Evolutionary conservation across 2,888 invertebrate genomes (phyloP).

Genomic region (Strigamia maritima): DNA sequence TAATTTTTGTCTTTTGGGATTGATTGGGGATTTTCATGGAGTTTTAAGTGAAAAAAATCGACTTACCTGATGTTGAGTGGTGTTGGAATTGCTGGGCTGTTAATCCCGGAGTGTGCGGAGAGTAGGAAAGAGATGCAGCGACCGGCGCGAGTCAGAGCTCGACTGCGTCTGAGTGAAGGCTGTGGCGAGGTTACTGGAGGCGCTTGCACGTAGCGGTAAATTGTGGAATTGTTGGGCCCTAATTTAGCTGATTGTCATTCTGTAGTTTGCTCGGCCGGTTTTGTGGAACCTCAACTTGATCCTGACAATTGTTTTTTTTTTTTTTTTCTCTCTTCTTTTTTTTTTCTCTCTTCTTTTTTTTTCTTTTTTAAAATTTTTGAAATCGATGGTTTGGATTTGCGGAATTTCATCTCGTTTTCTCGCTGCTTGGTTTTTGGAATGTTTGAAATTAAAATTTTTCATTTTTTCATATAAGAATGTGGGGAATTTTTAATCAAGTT

Average conservation of each 20-base stretch:
- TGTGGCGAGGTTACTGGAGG: background rate
- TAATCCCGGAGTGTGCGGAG: background rate
- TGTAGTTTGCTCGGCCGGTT: background rate
- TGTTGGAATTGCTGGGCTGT: no score
- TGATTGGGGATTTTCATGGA: no score
- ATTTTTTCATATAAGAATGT: background rate
- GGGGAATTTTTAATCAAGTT: background rate
- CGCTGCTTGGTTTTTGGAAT: background rate
- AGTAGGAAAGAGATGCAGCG: background rate
- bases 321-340: background rate
- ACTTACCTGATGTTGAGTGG: background rate
- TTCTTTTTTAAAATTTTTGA: background rate
- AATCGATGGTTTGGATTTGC: background rate
- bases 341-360: background rate
- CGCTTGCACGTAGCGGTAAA: background rate
- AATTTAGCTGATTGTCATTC: conserved; percentile 23
- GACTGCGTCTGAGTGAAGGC: background rate
- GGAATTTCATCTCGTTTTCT: background rate
- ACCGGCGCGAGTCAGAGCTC: background rate
- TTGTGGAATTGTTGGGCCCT: conserved; percentile 19
- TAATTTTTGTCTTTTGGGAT: no score
- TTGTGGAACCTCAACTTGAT: conserved; percentile 6
- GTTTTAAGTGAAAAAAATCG: background rate
- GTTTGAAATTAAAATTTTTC: background rate
- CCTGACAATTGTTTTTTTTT: background rate